Conservation (phyloP, 2,888 invertebrate species). For the Anodontia alba region DNA sequence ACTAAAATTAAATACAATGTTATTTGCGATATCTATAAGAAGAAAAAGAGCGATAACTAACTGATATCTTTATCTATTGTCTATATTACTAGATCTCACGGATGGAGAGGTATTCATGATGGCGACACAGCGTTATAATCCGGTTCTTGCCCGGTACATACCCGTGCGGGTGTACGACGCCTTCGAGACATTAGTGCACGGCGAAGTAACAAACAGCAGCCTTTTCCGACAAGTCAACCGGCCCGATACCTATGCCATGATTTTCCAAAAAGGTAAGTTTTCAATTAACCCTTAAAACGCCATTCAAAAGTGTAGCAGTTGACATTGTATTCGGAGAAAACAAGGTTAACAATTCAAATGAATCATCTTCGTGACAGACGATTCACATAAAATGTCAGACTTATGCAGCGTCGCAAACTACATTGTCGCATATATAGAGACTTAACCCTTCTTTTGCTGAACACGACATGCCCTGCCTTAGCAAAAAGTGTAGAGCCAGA, state of each 20-base stretch:
- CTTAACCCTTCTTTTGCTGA: too few species aligned
- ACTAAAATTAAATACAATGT: too few species aligned
- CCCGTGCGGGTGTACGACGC: constrained; percentile 27
- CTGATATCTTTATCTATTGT: too few species aligned
- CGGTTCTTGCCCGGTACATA: background rate
- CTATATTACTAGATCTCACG: constrained; percentile 28
- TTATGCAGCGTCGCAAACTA: too few species aligned
- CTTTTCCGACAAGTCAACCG: constrained; percentile 11
- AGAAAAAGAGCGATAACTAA: too few species aligned
- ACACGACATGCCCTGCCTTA: too few species aligned
- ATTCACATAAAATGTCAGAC: too few species aligned
- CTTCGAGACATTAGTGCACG: constrained; percentile 29
- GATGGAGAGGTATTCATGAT: constrained; percentile 42
- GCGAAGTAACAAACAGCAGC: constrained; percentile 28
- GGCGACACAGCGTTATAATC: constrained; percentile 25
- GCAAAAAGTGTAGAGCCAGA: too few species aligned
- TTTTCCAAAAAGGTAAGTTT: constrained; percentile 42
- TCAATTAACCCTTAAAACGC: background rate
- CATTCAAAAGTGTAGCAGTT: background rate
- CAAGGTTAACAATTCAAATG: too few species aligned
- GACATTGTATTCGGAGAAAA: background rate
- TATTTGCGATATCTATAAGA: too few species aligned
- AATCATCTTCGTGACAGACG: too few species aligned
- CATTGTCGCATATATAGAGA: too few species aligned
- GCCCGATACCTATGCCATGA: constrained; percentile 31